Conservation (phyloP, 2,888 invertebrate genomes). For the Nemoura dubitans region DNA sequence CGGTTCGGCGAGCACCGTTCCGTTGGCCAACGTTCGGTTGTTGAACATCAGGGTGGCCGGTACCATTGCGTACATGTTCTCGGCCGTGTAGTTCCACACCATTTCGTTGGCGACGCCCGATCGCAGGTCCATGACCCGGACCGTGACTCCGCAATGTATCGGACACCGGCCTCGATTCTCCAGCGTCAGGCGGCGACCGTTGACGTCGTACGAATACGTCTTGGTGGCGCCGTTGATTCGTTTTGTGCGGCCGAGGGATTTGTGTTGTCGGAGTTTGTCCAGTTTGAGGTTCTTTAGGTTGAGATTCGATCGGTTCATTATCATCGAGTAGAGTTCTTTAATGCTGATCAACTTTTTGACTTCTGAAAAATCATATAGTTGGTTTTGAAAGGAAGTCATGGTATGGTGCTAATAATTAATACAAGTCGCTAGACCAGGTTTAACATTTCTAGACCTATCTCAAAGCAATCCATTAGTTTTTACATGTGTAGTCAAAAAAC, state of each 20-base stretch:
- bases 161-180: constrained; percentile 79
- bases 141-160: constrained; percentile 69
- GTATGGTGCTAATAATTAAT: no score
- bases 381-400: not conserved
- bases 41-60: constrained; percentile 74
- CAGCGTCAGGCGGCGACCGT: constrained; percentile 72
- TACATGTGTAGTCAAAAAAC: no score
- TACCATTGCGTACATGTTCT: constrained; percentile 75
- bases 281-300: constrained; percentile 19
- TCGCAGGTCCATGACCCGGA: constrained; percentile 67
- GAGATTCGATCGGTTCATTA: constrained; percentile 36
- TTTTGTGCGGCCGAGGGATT: constrained; percentile 30
- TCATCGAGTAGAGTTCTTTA: constrained; percentile 37
- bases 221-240: constrained; percentile 47
- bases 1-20: constrained; percentile 56
- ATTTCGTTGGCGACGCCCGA: constrained; percentile 57
- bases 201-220: constrained; percentile 67
- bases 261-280: constrained; percentile 34
- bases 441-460: no score
- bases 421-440: no score
- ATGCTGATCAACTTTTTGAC: constrained; percentile 25
- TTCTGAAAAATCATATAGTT: constrained; percentile 38
- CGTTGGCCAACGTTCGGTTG: constrained; percentile 60
- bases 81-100: constrained; percentile 70
- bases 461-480: no score